Conservation (phyloP, 2,888 invertebrate genomes). For the Zelleria hepariella region DNA sequence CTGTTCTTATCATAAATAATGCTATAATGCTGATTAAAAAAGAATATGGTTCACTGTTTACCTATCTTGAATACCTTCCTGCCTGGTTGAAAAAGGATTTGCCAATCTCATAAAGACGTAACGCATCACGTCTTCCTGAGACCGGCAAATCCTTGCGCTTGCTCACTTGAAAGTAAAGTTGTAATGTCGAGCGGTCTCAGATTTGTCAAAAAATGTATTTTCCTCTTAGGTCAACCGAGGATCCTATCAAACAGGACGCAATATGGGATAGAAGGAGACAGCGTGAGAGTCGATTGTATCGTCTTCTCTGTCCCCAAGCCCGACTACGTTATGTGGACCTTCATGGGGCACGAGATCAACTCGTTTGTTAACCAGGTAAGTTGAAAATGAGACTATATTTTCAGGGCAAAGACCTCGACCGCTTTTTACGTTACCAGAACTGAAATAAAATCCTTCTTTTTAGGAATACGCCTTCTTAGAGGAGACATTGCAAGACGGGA, state of each 20-base stretch:
- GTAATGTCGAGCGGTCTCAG: too few species aligned
- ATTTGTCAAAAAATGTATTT: too few species aligned
- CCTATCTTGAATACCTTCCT: too few species aligned
- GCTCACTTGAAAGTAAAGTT: too few species aligned
- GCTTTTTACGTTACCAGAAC: background rate
- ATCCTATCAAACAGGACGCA: constrained; percentile 87
- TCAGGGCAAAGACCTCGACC: too few species aligned
- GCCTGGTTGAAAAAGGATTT: too few species aligned
- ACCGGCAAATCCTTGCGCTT: too few species aligned
- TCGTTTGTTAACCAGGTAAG: constrained; percentile 73
- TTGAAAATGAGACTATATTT: constrained; percentile 9
- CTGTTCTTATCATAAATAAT: too few species aligned
- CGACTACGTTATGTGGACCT: constrained; percentile 88
- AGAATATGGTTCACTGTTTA: too few species aligned
- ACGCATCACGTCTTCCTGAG: too few species aligned
- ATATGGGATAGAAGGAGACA: constrained; percentile 85
- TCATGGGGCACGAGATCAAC: constrained; percentile 85
- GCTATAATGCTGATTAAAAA: too few species aligned
- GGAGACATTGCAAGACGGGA: constrained; percentile 81
- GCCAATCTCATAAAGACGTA: too few species aligned
- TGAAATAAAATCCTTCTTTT: constrained; percentile 16
- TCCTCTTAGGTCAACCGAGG: constrained; percentile 76
- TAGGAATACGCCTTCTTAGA: constrained; percentile 82
- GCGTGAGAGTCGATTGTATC: constrained; percentile 87
- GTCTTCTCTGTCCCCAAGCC: constrained; percentile 93